Evolutionary conservation across 2,797 vertebrate genomes (phyloP), one percentile per base, ranked within the genome.

Genomic region (Amphiprion clarkii): DNA sequence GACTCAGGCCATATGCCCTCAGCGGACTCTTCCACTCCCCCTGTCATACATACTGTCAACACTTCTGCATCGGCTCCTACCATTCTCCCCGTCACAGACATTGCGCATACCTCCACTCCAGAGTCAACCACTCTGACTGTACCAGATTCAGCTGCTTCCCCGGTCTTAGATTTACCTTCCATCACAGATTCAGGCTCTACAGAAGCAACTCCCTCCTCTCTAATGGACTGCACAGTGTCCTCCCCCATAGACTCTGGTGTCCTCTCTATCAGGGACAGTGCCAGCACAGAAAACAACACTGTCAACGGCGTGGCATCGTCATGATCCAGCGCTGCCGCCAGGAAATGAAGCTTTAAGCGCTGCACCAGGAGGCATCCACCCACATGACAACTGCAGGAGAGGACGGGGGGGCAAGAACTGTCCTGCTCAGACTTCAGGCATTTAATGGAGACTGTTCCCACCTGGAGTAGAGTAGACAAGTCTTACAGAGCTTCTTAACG

Each of bases 231-330:
- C 73, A 94, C 94, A 7, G 87, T 88, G 65, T 94, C 94, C 85
- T 94, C 94, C 60, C 94, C 94, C 44, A 93, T 95, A 88, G 94
- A 95, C 93, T 93, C 81, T 17, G 94, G 91, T 16, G 58, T 84
- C 62, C 83, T 89, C 44, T 57, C 93, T 87, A 54, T 87, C 72
- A 86, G 76, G 63, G 93, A 93, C 0, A 94, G 95, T 0, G 91
- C 92, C 53, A 94, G 95, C 90, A 93, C 95, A 0, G 97, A 96
- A 87, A 95, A 92, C 93, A 95, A 92, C 93, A 94, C 95, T 13
- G 93, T 95, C 92, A 96, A 96, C 0, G 95, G 95, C 49, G 90
- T 92, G 87, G 92, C 94, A 46, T 94, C 93, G 0, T 96, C 96
- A 78, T 97, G 96, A 96, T 92, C 76, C 59, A 59, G 74, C 42